These are phyloP conservation scores for Magallana ariakensis DNA, from an alignment of 1,140 invertebrate genomes.

Conservation along the genomic window DNA sequence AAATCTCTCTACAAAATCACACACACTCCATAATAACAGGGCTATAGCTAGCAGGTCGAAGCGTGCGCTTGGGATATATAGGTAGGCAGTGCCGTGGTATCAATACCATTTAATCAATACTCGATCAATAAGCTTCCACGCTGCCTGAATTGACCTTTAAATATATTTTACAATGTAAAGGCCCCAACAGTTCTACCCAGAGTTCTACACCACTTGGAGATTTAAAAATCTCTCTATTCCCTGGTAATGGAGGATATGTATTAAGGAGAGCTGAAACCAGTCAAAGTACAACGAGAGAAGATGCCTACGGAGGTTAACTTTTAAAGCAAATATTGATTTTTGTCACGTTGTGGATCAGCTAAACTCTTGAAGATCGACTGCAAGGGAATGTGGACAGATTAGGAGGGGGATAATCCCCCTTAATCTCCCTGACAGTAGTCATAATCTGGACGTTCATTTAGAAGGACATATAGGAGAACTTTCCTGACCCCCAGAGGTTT, in stretches of 20 bases:
- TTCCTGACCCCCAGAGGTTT: neutral
- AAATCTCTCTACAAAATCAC: neutral
- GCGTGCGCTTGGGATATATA: neutral
- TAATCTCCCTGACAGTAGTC: neutral
- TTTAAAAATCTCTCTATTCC: slow-evolving; percentile 10
- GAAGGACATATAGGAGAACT: neutral
- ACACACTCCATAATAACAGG: neutral
- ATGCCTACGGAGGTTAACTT: neutral
- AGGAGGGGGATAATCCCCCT: slow-evolving; percentile 14
- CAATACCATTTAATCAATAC: slow-evolving; percentile 26
- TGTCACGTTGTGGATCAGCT: neutral
- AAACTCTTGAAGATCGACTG: neutral
- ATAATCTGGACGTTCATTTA: neutral
- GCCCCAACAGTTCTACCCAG: too few species aligned
- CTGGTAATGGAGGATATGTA: neutral
- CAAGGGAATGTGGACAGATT: neutral
- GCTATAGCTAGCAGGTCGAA: neutral
- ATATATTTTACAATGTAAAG: neutral
- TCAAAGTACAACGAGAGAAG: neutral
- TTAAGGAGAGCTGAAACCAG: too few species aligned
- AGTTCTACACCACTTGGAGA: neutral
- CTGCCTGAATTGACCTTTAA: neutral
- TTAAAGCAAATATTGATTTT: slow-evolving; percentile 15
- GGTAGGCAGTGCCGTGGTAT: neutral
- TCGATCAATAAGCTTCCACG: slow-evolving; percentile 15